Evolutionary conservation across 2,888 invertebrate species (phyloP).

Genomic region (Labia minor): DNA sequence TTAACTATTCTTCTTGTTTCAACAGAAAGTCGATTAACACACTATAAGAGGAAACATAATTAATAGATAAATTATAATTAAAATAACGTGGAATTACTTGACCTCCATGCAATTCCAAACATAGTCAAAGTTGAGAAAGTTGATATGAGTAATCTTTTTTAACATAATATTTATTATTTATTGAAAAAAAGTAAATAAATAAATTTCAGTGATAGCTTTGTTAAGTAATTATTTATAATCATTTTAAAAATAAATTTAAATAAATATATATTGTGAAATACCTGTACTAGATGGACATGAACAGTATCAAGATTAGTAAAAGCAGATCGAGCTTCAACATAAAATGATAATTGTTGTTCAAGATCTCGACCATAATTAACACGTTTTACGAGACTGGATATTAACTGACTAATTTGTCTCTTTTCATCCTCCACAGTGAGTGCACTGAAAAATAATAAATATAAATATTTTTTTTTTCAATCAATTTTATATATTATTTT

Average conservation of each 20-base stretch:
- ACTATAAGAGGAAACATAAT: no score
- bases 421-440: slow-evolving; percentile 87
- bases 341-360: slow-evolving; percentile 86
- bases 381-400: slow-evolving; percentile 66
- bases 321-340: slow-evolving; percentile 79
- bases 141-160: no score
- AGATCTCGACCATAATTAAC: slow-evolving; percentile 77
- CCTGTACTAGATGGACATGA: slow-evolving; percentile 74
- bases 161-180: no score
- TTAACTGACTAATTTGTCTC: slow-evolving; percentile 70
- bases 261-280: no score
- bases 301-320: slow-evolving; percentile 87
- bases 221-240: no score
- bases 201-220: no score
- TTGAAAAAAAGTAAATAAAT: no score
- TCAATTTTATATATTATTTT: no score
- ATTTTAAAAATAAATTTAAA: no score
- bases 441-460: slow-evolving; percentile 51
- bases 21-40: slow-evolving; percentile 69
- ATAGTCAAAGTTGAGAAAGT: no score
- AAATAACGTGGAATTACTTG: not conserved
- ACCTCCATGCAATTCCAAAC: no score
- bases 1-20: slow-evolving; percentile 55
- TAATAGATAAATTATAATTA: slow-evolving; percentile 22
- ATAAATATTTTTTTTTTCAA: no score